phyloP scores from a whole-genome alignment of 2,113 vertebrate genomes.

The human (Homo sapiens) region GRCh38 chr11:122286501-122287000 shows the following conservation, averaged over 20 bases:
- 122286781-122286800: not conserved
- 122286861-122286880: too few species aligned
- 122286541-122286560: not conserved
- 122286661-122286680: not conserved
- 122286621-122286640: not conserved
- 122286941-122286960: too few species aligned
- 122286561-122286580: not conserved
- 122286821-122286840: not conserved
- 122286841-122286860: not conserved
- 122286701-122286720: not conserved
- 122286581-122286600: slow-evolving; percentile 10
- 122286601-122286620: not conserved
- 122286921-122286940: too few species aligned
- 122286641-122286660: not conserved
- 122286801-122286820: not conserved
- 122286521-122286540: not conserved
- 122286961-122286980: too few species aligned
- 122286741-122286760: not conserved
- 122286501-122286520: not conserved
- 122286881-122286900: too few species aligned
- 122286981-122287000: too few species aligned
- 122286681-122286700: not conserved
- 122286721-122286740: fast-evolving
- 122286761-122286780: not conserved
- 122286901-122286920: too few species aligned